Evolutionary conservation across 2,113 vertebrate species (phyloP).

Genomic region (Pipra filicauda): DNA sequence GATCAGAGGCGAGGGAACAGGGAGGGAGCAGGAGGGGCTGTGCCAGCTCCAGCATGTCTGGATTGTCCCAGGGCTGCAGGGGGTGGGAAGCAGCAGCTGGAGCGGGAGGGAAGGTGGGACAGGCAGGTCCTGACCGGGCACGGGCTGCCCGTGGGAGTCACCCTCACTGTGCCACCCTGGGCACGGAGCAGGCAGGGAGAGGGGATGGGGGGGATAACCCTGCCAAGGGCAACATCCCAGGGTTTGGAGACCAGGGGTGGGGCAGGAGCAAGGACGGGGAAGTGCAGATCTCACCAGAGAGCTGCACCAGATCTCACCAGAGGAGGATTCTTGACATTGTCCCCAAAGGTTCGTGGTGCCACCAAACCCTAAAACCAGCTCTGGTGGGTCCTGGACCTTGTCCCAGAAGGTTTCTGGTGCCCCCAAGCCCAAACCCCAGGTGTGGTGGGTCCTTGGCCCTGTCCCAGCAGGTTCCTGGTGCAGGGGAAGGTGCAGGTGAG

Average conservation of each 20-base stretch:
- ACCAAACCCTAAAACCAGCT: background rate
- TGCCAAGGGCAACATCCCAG: fast-evolving
- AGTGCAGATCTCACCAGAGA: background rate
- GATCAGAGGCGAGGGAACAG: background rate
- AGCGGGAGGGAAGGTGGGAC: background rate
- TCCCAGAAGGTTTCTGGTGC: background rate
- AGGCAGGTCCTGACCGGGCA: background rate
- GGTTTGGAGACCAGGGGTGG: fast-evolving
- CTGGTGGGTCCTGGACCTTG: background rate
- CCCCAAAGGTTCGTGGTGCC: background rate
- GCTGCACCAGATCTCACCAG: background rate
- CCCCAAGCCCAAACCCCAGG: background rate
- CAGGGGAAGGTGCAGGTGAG: background rate
- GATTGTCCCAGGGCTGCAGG: background rate
- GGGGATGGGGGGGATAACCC: too few species aligned
- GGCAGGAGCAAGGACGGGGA: background rate
- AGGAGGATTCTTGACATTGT: background rate
- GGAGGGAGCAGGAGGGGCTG: background rate
- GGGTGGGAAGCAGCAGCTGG: background rate
- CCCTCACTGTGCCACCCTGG: fast-evolving
- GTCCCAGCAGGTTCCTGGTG: background rate
- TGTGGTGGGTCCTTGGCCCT: background rate
- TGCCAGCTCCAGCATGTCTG: background rate
- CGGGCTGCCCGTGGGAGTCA: background rate
- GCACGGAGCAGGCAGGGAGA: background rate